A percentile compares a stretch with the other conserved stretches of the same genome.
Conservation (phyloP, 2,797 vertebrate genomes). For the Enteromius radiatus region DNA sequence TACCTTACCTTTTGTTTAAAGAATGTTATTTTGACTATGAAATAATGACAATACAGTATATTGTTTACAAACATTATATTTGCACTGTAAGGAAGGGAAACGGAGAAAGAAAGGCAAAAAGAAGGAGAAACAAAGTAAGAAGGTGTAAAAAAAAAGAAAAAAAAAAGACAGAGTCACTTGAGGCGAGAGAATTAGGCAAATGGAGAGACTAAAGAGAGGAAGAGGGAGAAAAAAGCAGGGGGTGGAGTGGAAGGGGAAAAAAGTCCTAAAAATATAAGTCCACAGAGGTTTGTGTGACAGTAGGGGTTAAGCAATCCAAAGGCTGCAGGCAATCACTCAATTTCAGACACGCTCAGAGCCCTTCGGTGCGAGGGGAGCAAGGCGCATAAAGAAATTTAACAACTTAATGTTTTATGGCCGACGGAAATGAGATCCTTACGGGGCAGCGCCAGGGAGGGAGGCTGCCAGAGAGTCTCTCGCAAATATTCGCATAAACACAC, state of each 20-base stretch:
- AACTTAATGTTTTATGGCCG: constrained; percentile 79
- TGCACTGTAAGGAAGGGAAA: constrained; percentile 7
- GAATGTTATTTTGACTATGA: background rate
- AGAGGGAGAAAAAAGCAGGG: constrained; percentile 48
- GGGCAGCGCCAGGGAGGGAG: constrained; percentile 19
- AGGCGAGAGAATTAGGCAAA: constrained; percentile 34
- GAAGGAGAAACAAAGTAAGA: constrained; percentile 6
- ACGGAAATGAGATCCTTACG: constrained; percentile 75
- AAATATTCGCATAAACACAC: constrained; percentile 29
- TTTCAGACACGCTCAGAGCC: constrained; percentile 79
- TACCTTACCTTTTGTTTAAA: background rate
- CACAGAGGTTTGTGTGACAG: constrained; percentile 69
- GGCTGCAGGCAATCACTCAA: constrained; percentile 83
- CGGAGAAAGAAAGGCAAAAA: background rate
- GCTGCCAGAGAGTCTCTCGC: constrained; percentile 15
- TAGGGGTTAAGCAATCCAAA: constrained; percentile 80
- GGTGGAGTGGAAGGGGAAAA: constrained; percentile 42
- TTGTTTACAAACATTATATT: background rate
- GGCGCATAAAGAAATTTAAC: constrained; percentile 80
- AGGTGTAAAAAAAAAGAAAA: constrained; percentile 2
- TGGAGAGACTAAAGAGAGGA: constrained; percentile 38
- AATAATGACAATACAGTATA: background rate
- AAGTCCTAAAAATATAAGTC: constrained; percentile 79
- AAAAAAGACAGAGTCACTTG: background rate
- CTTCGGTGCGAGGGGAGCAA: constrained; percentile 69